Evolutionary conservation across 2,797 vertebrate genomes (phyloP).

Genomic region (Scleropages formosus): DNA sequence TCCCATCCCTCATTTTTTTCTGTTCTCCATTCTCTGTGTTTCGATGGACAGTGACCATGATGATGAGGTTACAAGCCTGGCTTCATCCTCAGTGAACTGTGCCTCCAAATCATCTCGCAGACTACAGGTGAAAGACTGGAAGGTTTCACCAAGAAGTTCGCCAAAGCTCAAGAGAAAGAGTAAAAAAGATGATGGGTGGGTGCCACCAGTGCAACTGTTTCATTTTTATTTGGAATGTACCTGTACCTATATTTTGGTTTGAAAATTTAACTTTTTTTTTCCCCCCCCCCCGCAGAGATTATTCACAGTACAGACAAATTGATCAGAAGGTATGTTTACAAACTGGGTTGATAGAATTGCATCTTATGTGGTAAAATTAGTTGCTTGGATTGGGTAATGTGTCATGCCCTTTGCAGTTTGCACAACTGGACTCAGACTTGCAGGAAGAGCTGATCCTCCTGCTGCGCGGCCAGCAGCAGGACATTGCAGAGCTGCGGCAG

Average conservation of each 20-base stretch:
- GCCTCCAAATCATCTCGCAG: constrained; percentile 79
- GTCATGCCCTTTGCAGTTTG: background rate
- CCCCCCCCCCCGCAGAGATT: constrained; percentile 69
- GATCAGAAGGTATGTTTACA: constrained; percentile 75
- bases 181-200: constrained; percentile 86
- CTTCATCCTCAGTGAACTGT: constrained; percentile 82
- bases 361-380: background rate
- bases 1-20: background rate
- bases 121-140: constrained; percentile 92
- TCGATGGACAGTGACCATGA: constrained; percentile 81
- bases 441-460: constrained; percentile 86
- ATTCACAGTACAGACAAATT: constrained; percentile 70
- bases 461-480: constrained; percentile 86
- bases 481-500: constrained; percentile 80
- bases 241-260: background rate
- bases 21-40: background rate
- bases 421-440: constrained; percentile 70
- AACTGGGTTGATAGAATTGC: background rate
- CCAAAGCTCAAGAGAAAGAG: constrained; percentile 87
- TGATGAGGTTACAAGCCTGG: constrained; percentile 87
- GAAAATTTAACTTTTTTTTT: background rate
- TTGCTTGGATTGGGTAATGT: background rate
- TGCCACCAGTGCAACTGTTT: constrained; percentile 8
- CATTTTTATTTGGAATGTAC: background rate
- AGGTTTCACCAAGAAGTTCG: constrained; percentile 83